A percentile compares a stretch with the other conserved stretches of the same genome.
These are phyloP conservation scores for Crotalus tigris DNA, from an alignment of 2,113 vertebrate species.

Conservation along the genomic window DNA sequence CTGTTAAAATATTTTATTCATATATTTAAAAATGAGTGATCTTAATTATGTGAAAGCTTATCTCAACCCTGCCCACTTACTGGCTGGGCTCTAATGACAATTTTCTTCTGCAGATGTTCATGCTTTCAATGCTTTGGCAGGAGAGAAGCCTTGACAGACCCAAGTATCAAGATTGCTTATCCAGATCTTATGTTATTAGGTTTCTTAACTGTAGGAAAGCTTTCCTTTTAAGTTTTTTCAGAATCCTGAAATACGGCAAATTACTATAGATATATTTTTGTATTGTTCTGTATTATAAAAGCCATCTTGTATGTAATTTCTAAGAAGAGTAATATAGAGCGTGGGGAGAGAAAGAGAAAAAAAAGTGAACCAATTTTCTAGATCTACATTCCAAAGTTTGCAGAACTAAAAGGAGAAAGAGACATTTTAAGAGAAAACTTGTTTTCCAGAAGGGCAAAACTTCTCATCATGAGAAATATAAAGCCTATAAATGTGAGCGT, in stretches of 20 bases:
- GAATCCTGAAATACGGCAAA: background rate
- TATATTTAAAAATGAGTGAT: background rate
- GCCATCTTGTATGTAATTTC: background rate
- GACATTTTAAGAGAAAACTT: background rate
- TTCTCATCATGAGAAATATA: background rate
- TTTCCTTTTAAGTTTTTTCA: background rate
- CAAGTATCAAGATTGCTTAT: background rate
- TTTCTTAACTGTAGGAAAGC: background rate
- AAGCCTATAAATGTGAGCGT: background rate
- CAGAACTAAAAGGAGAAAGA: background rate
- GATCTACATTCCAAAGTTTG: background rate
- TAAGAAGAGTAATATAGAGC: background rate
- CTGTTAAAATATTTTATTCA: background rate
- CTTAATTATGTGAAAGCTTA: background rate
- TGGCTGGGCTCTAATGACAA: background rate
- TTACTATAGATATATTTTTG: background rate
- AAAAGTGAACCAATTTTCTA: background rate
- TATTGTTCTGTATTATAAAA: background rate
- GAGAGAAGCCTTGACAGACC: background rate
- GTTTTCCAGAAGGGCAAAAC: background rate
- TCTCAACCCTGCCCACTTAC: background rate
- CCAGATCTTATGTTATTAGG: background rate
- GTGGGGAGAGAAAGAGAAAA: background rate
- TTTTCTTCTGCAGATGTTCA: background rate
- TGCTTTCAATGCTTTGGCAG: background rate